Evolutionary conservation across 2,888 invertebrate genomes (phyloP), one percentile per base, ranked within the genome.

Genomic region (Meandrusa payeni): DNA sequence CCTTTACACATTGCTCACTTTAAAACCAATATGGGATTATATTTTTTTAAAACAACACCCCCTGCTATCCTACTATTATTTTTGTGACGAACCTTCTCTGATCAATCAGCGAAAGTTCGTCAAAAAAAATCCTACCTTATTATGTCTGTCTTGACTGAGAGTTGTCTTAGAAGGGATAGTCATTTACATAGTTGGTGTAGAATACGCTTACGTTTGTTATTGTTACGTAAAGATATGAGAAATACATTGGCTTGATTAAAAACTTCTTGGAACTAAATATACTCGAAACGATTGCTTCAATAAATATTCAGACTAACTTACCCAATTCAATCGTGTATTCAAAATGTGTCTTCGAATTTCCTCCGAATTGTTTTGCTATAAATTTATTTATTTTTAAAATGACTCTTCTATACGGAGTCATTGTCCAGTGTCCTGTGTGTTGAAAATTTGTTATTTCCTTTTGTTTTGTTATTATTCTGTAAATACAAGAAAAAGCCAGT

Each of bases 401-500:
- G 38, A 48, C 19, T 41, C 66, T 60, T 28, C 3, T 29, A 23
- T 28, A 5, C 15, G 41, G 29, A 31, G 5, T 22, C 19, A n/a
- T 2, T 13, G 5, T 37, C 31, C 29, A 24, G 12, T 43, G 24
- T 43, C 17, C 48, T 27, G 22, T 23, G 26, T 33, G 19, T 23
- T 46, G 36, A 37, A 34, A 28, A 53, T 55, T 66, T 51, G 54
- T 67, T 69, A 69, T 59, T 65, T 73, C 61, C 57, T 70, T 68
- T 69, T 64, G 66, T 64, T 66, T 66, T n/a, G n/a, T 69, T 57
- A 61, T 70, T 76, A 75, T 78, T 74, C 75, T 88, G 82, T 86
- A 83, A 86, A 88, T 87, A 86, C 81, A 82, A 83, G 76, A 83
- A 83, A 85, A 80, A 79, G 86, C 76, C 81, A 88, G 89, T 91